Conservation (phyloP, 2,113 vertebrate species). For the Microtus oregoni region DNA sequence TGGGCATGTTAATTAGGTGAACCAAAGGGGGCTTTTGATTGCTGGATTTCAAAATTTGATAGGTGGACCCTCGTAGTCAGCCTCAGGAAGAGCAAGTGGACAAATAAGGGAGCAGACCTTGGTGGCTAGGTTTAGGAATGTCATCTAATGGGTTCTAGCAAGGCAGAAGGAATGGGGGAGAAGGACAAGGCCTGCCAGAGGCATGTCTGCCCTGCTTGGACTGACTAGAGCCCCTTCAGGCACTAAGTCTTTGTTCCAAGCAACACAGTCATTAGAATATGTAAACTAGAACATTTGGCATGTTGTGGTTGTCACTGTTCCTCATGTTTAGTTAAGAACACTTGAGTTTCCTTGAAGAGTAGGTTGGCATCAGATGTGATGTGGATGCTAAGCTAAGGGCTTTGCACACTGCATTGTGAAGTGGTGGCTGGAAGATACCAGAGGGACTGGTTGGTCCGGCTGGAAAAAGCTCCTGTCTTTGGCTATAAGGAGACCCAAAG, state of each 20-base stretch:
- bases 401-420: neutral
- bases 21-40: neutral
- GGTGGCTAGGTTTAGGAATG: neutral
- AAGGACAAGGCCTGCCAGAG: neutral
- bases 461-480: neutral
- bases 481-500: neutral
- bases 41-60: neutral
- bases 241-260: neutral
- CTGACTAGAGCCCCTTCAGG: neutral
- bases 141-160: neutral
- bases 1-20: neutral
- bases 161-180: neutral
- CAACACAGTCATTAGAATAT: neutral
- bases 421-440: neutral
- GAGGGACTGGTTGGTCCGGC: no score
- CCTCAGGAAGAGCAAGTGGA: neutral
- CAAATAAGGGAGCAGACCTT: neutral
- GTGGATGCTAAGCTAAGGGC: neutral
- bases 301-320: no score
- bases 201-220: neutral
- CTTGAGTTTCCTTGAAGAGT: neutral
- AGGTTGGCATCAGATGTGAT: neutral
- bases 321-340: neutral
- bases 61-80: neutral
- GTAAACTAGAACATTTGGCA: neutral